These are phyloP conservation scores for Dimorphilus gyrociliatus DNA, from an alignment of 2,888 invertebrate species.

Conservation along the genomic window DNA sequence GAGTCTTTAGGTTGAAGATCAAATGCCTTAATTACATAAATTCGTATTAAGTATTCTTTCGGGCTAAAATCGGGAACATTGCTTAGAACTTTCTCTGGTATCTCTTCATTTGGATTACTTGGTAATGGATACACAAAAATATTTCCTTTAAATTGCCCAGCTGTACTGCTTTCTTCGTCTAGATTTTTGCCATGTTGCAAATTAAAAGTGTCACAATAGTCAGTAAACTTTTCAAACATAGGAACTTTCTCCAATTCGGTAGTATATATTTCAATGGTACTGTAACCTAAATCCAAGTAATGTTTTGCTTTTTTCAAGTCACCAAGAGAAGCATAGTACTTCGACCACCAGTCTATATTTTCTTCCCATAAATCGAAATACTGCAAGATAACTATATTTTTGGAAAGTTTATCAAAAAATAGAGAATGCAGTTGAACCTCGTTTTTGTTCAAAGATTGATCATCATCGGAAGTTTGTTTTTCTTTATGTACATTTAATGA, in stretches of 20 bases:
- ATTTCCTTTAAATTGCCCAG: neutral
- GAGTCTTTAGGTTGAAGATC: too few species aligned
- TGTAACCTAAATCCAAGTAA: constrained; percentile 37
- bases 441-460: too few species aligned
- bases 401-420: too few species aligned
- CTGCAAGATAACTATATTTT: too few species aligned
- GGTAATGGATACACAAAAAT: neutral
- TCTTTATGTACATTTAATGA: neutral
- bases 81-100: too few species aligned
- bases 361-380: constrained; percentile 17
- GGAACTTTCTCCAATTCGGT: constrained; percentile 11
- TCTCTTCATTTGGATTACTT: neutral
- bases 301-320: constrained; percentile 39
- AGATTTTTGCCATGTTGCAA: constrained; percentile 13
- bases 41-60: too few species aligned
- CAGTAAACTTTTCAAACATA: constrained; percentile 11
- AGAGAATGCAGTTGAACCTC: neutral
- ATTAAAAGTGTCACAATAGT: constrained; percentile 10
- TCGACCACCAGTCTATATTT: constrained; percentile 86
- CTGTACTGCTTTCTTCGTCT: constrained; percentile 11
- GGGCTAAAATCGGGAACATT: too few species aligned
- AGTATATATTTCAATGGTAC: constrained; percentile 18
- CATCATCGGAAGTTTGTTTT: neutral
- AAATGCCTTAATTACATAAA: too few species aligned
- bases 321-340: constrained; percentile 75